Percentiles rank a stretch among this genome's conserved stretches.
Conservation (phyloP, 2,797 vertebrate species). For the Loriculus beryllinus region DNA sequence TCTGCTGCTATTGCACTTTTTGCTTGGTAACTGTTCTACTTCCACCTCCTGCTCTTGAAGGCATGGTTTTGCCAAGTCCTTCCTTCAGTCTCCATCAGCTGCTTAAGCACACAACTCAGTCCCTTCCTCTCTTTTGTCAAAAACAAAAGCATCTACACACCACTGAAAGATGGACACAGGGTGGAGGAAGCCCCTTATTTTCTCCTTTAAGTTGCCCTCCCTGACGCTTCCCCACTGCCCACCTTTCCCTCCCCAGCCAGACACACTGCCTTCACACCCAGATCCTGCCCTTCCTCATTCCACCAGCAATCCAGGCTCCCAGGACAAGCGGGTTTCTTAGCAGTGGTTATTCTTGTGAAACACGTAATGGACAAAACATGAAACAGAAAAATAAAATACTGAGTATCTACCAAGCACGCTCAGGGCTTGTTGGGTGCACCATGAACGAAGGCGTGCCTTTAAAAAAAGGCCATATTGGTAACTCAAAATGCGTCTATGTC, state of each 20-base stretch:
- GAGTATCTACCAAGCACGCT: background rate
- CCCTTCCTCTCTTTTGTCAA: background rate
- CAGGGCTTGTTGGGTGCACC: background rate
- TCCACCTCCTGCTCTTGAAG: background rate
- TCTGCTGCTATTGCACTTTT: background rate
- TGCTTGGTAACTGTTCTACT: background rate
- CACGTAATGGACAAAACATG: background rate
- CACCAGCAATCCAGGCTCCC: rapidly evolving
- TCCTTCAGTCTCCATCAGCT: background rate
- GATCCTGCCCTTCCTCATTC: background rate
- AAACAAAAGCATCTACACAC: background rate
- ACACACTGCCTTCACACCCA: background rate
- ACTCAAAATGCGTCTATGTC: background rate
- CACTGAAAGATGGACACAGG: background rate
- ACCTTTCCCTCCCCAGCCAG: background rate
- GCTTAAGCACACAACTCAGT: background rate
- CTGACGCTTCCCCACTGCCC: background rate
- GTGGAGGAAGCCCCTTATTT: background rate
- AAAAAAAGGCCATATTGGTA: background rate
- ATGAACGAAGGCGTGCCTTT: background rate
- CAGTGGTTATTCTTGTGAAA: background rate
- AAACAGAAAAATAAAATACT: background rate
- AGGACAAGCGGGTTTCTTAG: background rate
- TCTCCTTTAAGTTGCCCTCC: background rate
- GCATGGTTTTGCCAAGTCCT: background rate